Conservation (phyloP, 2,888 invertebrate species). For the Macrophya alboannulata region DNA sequence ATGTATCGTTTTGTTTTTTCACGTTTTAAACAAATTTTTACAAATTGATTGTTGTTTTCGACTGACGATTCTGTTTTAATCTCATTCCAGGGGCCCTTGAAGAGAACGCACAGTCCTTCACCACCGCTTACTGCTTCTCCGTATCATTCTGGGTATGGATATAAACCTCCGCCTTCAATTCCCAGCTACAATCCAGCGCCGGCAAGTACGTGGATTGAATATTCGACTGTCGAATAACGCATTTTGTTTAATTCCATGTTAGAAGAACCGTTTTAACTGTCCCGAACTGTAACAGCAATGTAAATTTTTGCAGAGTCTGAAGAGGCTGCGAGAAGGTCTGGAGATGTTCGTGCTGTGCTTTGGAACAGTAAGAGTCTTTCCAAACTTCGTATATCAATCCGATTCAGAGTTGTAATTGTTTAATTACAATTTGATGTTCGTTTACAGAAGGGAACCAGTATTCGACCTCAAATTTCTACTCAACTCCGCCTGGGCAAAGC, state of each 20-base stretch:
- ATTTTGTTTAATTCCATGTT: slow-evolving; percentile 56
- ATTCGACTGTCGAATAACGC: slow-evolving; percentile 17
- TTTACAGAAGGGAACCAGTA: slow-evolving; percentile 78
- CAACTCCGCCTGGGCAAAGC: slow-evolving; percentile 74
- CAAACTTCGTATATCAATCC: slow-evolving; percentile 9
- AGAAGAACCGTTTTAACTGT: not conserved
- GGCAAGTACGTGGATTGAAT: slow-evolving; percentile 82
- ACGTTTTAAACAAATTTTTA: slow-evolving; percentile 63
- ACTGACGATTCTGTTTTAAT: slow-evolving; percentile 23
- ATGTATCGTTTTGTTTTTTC: slow-evolving; percentile 51
- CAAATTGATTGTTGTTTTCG: slow-evolving; percentile 33
- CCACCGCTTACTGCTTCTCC: slow-evolving; percentile 82
- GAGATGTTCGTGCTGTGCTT: slow-evolving; percentile 90
- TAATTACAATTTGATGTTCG: slow-evolving; percentile 22
- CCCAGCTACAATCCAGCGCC: slow-evolving; percentile 84
- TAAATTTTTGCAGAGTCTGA: slow-evolving; percentile 85
- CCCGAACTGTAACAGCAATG: slow-evolving; percentile 68
- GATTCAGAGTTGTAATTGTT: not conserved
- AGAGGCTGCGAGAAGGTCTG: slow-evolving; percentile 90
- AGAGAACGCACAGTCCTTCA: slow-evolving; percentile 86
- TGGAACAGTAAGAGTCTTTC: slow-evolving; percentile 90
- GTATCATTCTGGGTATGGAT: slow-evolving; percentile 82
- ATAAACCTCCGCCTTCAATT: slow-evolving; percentile 82
- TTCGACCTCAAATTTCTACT: slow-evolving; percentile 78
- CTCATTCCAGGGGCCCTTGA: slow-evolving; percentile 80